Base-by-base conservation (phyloP, 2,113 vertebrate species). In the Crotalus helleri region DNA sequence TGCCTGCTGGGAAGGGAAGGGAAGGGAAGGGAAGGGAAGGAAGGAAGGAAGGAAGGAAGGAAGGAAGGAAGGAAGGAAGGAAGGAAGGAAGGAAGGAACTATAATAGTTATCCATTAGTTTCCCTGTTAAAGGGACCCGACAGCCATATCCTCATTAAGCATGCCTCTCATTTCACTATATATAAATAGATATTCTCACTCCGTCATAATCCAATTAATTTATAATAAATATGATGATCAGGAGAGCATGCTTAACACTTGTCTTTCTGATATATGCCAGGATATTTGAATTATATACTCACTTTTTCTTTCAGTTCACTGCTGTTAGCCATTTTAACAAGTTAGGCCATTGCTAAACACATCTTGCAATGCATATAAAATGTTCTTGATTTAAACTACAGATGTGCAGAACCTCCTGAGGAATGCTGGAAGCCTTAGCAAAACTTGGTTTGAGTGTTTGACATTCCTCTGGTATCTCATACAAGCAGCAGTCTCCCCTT, bases 191-290 rank as follows among this genome's bases (percentile, higher is more conserved):
- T 54, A 55, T 10, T 85, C 93, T 55, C 9, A 39, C 54, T 21
- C 85, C 58, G 1, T 1, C 58, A 90, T 88, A 93, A 86, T 29
- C 85, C n/a, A 93, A 74, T 90, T 92, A 96, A 94, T 87, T 39
- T 86, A 61, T 93, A 93, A 90, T 86, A 93, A 93, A 87, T n/a
- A 64, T 3, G 1, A 1, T 58, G 26, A 94, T 94, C 49, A 23
- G 94, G 90, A 91, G 46, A 85, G 53, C 24, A 19, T 10, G 57
- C 7, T 95, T 29, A 1, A 85, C 57, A 89, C 33, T 94, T 74
- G 21, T 24, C 91, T 39, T 93, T 94, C 94, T 57, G 94, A 85
- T 39, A 58, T 12, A 53, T 17, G 26, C 17, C 92, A 26, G 10
- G 0, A 0, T 44, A 86, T 26, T 88, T 23, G 17, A 29, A 92